Evolutionary conservation across 1,140 invertebrate genomes (phyloP).

Genomic region (Harpegnathos saltator): DNA sequence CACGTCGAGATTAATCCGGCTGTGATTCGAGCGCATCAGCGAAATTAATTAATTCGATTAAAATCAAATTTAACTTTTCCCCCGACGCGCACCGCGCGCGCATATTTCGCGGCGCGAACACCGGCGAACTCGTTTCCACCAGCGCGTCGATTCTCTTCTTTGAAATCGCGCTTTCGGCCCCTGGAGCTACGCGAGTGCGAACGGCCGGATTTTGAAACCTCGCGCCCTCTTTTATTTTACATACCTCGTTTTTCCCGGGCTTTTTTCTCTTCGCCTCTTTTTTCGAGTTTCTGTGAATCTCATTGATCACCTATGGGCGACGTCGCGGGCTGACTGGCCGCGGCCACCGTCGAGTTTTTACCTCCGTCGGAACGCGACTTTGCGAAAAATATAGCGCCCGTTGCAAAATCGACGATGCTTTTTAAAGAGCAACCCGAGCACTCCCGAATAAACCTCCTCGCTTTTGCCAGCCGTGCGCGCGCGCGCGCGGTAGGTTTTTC

Average conservation of each 20-base stretch:
- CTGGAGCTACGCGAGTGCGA: too few relatives aligned
- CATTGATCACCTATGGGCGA: slow-evolving; percentile 2
- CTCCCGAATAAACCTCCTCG: too few relatives aligned
- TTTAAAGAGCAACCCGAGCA: too few relatives aligned
- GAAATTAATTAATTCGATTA: slow-evolving; percentile 55
- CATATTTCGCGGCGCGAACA: not conserved
- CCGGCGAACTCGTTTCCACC: not conserved
- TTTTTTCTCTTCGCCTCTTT: too few relatives aligned
- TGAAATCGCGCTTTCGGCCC: not conserved
- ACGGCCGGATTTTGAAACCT: too few relatives aligned
- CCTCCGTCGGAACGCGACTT: not conserved
- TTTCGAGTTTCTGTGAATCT: not conserved
- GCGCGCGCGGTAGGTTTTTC: too few relatives aligned
- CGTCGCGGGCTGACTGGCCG: not conserved
- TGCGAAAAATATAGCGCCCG: not conserved
- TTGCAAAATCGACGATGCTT: too few relatives aligned
- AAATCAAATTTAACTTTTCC: slow-evolving; percentile 5
- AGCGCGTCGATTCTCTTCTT: slow-evolving; percentile 13
- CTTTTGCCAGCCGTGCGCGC: too few relatives aligned
- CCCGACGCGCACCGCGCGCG: not conserved
- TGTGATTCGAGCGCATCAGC: not conserved
- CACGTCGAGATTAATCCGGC: slow-evolving; percentile 27
- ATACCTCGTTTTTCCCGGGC: too few relatives aligned
- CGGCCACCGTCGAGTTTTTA: not conserved
- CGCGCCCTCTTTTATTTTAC: too few relatives aligned